These are phyloP conservation scores for Tursiops truncatus DNA, from an alignment of 2,113 vertebrate genomes.

Conservation along the genomic window DNA sequence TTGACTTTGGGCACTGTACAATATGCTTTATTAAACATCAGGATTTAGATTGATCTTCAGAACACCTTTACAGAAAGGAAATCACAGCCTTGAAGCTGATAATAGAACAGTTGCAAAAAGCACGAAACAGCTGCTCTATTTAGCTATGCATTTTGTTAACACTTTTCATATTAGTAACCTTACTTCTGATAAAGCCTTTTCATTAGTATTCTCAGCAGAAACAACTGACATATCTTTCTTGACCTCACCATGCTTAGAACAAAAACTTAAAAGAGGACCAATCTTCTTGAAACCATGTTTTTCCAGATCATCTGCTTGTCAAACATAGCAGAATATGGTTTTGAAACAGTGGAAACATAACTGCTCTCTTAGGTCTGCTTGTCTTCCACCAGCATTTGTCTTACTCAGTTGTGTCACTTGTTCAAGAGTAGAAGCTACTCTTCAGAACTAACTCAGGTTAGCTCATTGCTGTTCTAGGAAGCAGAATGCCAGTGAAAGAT, in stretches of 20 bases:
- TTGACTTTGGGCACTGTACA: background rate
- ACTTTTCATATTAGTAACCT: constrained; percentile 40
- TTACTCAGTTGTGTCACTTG: background rate
- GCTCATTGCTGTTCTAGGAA: background rate
- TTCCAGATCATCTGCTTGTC: background rate
- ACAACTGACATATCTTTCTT: background rate
- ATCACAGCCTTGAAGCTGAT: constrained; percentile 26
- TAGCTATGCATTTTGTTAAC: constrained; percentile 41
- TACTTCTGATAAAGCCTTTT: constrained; percentile 45
- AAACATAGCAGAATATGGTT: background rate
- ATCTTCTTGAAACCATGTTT: background rate
- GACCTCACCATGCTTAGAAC: background rate
- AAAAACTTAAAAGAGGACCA: background rate
- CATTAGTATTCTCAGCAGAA: background rate
- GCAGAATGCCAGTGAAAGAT: background rate
- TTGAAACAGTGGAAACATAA: background rate
- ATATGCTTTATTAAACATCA: background rate
- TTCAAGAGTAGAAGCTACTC: background rate
- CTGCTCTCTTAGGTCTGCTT: background rate
- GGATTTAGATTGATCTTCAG: constrained; percentile 34
- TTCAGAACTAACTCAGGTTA: background rate
- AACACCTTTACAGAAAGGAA: constrained; percentile 9
- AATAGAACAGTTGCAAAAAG: constrained; percentile 30
- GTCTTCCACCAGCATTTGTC: background rate
- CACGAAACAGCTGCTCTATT: background rate